Conservation (phyloP, 2,888 invertebrate species). For the Hyalella azteca region DNA sequence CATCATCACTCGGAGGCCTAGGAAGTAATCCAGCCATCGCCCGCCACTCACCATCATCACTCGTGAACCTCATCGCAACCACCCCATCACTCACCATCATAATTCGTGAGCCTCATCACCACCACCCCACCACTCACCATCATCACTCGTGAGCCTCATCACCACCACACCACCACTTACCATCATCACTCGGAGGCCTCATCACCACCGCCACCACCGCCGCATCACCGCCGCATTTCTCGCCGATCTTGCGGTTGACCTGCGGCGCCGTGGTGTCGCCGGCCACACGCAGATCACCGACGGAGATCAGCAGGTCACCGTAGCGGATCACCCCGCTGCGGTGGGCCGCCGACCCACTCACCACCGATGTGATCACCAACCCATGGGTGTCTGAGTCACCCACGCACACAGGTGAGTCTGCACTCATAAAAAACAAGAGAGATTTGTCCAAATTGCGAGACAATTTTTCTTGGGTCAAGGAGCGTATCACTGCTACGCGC, state of each 20-base stretch:
- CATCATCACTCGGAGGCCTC: neutral
- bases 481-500: too few relatives aligned
- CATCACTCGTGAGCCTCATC: neutral
- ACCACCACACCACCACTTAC: neutral
- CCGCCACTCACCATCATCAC: neutral
- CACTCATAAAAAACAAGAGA: neutral
- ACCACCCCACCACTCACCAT: neutral
- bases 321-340: constrained; percentile 79
- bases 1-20: neutral
- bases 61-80: neutral
- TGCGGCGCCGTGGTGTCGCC: constrained; percentile 70
- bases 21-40: neutral
- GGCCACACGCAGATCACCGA: constrained; percentile 82
- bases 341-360: constrained; percentile 88
- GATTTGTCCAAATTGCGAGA: too few relatives aligned
- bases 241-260: constrained; percentile 65
- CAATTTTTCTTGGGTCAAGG: too few relatives aligned
- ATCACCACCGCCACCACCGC: neutral
- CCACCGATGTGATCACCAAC: constrained; percentile 85
- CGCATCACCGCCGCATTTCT: too few relatives aligned
- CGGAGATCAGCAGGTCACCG: constrained; percentile 85
- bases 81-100: neutral
- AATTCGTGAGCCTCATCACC: neutral
- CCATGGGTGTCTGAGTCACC: neutral
- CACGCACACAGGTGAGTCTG: too few relatives aligned